These are phyloP conservation scores for Drosophila pseudoananassae DNA, from an alignment of 1,140 invertebrate species.

Conservation along the genomic window DNA sequence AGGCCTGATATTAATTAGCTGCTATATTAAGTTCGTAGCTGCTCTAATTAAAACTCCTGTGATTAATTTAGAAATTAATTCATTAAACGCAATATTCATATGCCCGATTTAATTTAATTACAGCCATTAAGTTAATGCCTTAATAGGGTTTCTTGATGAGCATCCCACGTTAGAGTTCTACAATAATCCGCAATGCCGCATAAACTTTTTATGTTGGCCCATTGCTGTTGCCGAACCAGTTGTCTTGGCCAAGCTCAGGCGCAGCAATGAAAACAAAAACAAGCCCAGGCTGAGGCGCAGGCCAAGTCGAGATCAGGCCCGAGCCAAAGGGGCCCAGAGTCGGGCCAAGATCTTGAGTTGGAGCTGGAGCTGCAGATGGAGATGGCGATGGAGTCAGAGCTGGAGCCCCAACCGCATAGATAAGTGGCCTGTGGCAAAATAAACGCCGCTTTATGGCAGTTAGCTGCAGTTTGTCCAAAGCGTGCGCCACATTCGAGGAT, in stretches of 20 bases:
- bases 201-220: constrained; percentile 12
- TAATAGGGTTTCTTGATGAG: constrained; percentile 2
- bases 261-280: constrained; percentile 78
- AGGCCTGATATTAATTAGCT: not conserved
- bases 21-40: not conserved
- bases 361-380: constrained; percentile 14
- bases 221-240: constrained; percentile 3
- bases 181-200: constrained; percentile 4
- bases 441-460: constrained; percentile 82
- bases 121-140: not conserved
- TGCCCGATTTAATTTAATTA: not conserved
- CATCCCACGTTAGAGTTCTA: not conserved
- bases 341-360: not conserved
- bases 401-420: constrained; percentile 65
- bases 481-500: constrained; percentile 60
- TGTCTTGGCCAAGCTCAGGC: constrained; percentile 40
- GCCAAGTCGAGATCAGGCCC: constrained; percentile 50
- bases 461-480: constrained; percentile 74
- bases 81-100: not conserved
- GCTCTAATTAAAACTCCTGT: not conserved
- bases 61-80: not conserved
- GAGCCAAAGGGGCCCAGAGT: constrained; percentile 31
- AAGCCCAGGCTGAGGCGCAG: constrained; percentile 16
- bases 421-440: constrained; percentile 82
- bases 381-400: constrained; percentile 12